phyloP scores from a whole-genome alignment of 2,797 vertebrate species.

The Paramormyrops hopkinsi region DNA sequence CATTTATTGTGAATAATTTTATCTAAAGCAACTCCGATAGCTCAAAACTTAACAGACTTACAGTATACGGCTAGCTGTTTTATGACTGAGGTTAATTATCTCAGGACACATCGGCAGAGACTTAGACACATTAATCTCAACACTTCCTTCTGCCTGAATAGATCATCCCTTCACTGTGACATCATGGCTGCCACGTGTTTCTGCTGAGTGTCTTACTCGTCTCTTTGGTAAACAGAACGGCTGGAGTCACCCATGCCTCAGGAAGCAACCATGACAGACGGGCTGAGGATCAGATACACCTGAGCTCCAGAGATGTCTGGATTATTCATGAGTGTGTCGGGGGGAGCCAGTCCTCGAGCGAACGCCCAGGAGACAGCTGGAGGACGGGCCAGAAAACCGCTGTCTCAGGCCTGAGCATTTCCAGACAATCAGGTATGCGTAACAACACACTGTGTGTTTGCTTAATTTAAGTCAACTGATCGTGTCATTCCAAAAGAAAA shows the following conservation, averaged over 20 bases:
- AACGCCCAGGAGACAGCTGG: not conserved
- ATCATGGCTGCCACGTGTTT: not conserved
- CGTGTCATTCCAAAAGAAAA: not conserved
- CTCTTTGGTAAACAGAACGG: not conserved
- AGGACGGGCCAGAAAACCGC: not conserved
- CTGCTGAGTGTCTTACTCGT: not conserved
- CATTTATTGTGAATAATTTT: not conserved
- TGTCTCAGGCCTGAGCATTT: not conserved
- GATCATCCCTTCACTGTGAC: not conserved
- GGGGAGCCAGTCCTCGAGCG: not conserved
- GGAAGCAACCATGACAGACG: not conserved
- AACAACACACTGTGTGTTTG: not conserved
- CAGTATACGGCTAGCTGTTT: not conserved
- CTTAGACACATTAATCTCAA: not conserved
- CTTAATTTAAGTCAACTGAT: not conserved
- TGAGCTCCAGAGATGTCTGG: not conserved
- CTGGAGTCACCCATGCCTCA: not conserved
- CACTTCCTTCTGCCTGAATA: not conserved
- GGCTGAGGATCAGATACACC: not conserved
- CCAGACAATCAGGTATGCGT: not conserved
- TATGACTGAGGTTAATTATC: not conserved
- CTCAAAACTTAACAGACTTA: not conserved
- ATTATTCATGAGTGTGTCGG: constrained; percentile 14
- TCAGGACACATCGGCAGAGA: not conserved
- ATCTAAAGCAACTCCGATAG: not conserved